A percentile compares a stretch with the other conserved stretches of the same genome.
Evolutionary conservation across 2,113 vertebrate genomes (phyloP).

Genomic region (Notarius quadriscutis): DNA sequence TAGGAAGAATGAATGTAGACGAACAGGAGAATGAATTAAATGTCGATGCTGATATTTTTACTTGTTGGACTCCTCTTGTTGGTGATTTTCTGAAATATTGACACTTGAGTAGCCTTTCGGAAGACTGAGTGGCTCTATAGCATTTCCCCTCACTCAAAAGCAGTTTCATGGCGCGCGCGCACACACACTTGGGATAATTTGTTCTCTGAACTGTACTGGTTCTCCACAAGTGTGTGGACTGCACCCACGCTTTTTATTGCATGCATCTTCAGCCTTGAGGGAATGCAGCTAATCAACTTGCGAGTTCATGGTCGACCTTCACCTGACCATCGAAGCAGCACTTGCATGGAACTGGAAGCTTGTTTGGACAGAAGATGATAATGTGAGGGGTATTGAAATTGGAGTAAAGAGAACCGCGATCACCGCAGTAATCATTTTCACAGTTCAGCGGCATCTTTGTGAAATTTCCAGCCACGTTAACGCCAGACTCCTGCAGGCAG

Average conservation of each 20-base stretch:
- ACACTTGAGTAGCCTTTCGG: background rate
- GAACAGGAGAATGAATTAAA: constrained; percentile 13
- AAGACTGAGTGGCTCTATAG: background rate
- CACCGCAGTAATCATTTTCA: background rate
- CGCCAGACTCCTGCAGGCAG: constrained; percentile 13
- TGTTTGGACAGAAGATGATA: background rate
- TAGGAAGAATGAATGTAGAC: background rate
- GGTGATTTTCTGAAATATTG: background rate
- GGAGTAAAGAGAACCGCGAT: background rate
- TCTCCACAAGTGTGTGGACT: background rate
- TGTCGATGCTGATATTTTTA: background rate
- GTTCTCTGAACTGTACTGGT: background rate
- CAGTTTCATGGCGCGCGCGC: background rate
- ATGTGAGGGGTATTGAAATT: background rate
- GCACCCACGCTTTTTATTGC: background rate
- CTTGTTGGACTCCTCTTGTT: background rate
- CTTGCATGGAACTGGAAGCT: background rate
- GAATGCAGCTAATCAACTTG: background rate
- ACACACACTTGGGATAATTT: background rate
- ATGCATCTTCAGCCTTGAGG: too few relatives aligned
- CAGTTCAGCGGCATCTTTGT: background rate
- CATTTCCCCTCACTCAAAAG: background rate
- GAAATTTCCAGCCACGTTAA: background rate
- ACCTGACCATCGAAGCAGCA: background rate
- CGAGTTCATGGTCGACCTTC: background rate